Evolutionary conservation across 2,888 invertebrate species (phyloP).

Genomic region (Drosophila formosana): DNA sequence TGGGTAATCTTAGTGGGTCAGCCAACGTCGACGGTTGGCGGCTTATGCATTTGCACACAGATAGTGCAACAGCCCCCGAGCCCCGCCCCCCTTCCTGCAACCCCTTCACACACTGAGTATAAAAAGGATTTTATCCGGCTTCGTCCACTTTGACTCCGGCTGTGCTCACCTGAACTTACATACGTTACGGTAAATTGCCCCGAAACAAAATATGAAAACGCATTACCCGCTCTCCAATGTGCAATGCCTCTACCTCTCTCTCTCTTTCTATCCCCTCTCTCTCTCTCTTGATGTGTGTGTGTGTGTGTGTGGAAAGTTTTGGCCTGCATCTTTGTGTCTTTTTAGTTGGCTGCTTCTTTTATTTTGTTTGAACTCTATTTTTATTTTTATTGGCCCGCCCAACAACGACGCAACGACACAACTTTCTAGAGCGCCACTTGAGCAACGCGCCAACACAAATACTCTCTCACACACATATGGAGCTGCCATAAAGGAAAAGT

Average conservation of each 20-base stretch:
- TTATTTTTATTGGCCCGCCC: slow-evolving; percentile 73
- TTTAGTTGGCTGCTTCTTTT: slow-evolving; percentile 51
- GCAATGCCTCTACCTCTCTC: not conserved
- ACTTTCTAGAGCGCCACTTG: slow-evolving; percentile 68
- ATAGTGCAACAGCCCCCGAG: slow-evolving; percentile 8
- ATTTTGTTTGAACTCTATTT: slow-evolving; percentile 70
- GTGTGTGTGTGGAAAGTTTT: slow-evolving; percentile 51
- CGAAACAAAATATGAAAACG: slow-evolving; percentile 59
- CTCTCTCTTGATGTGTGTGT: too few relatives aligned
- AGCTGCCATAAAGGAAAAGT: slow-evolving; percentile 72
- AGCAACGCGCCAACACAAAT: slow-evolving; percentile 60
- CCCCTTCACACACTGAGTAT: not conserved
- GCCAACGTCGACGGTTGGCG: slow-evolving; percentile 9
- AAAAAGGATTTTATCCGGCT: slow-evolving; percentile 24
- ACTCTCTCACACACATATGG: slow-evolving; percentile 27
- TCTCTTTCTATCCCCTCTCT: not conserved
- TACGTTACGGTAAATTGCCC: slow-evolving; percentile 53
- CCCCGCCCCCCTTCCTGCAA: not conserved
- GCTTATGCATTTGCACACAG: slow-evolving; percentile 33
- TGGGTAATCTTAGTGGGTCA: slow-evolving; percentile 30
- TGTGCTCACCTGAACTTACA: slow-evolving; percentile 48
- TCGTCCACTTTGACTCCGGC: slow-evolving; percentile 27
- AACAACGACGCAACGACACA: slow-evolving; percentile 44
- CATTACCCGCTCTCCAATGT: slow-evolving; percentile 40
- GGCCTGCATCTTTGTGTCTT: slow-evolving; percentile 53